Percentiles rank a stretch among this genome's conserved stretches.
phyloP scores from a whole-genome alignment of 2,113 vertebrate species.

The chimpanzee (Pan troglodytes) region NHGRI_mPanTro3-v2.1_pri NC_072414.2:84707501-84708000 shows the following conservation, averaged over 20 bases:
- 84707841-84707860: too few species aligned
- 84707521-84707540: not conserved
- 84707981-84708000: not conserved
- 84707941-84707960: not conserved
- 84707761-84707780: too few species aligned
- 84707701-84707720: not conserved
- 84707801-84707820: too few species aligned
- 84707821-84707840: too few species aligned
- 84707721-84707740: too few species aligned
- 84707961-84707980: not conserved
- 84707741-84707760: too few species aligned
- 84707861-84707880: too few species aligned
- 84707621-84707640: not conserved
- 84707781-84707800: too few species aligned
- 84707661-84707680: not conserved
- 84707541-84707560: not conserved
- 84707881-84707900: too few species aligned
- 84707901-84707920: too few species aligned
- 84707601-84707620: too few species aligned
- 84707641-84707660: not conserved
- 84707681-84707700: fast-evolving
- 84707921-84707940: not conserved
- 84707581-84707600: too few species aligned
- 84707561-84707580: not conserved
- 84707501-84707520: not conserved